Percentiles rank a stretch among this genome's conserved stretches.
Conservation (phyloP, 2,797 vertebrate species). For the Alectoris magna region DNA sequence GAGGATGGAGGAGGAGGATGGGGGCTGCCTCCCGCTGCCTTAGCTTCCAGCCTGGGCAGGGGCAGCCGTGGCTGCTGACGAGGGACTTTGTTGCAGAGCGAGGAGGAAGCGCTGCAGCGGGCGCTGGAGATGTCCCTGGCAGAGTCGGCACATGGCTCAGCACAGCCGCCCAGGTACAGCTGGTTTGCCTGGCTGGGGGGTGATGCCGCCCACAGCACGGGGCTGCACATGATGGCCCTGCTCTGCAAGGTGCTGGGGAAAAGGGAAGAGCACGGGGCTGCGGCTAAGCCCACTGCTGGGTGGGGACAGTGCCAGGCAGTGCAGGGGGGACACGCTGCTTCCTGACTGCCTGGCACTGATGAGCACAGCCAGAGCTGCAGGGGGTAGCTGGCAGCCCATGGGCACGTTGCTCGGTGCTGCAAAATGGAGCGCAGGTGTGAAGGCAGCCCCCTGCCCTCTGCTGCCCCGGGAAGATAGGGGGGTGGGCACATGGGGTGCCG, state of each 20-base stretch:
- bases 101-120: conserved; percentile 95
- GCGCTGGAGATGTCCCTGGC: conserved; percentile 95
- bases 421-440: neutral
- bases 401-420: neutral
- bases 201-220: neutral
- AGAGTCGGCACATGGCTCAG: conserved; percentile 77
- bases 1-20: too few species aligned
- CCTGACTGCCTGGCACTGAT: neutral
- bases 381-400: neutral
- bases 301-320: neutral
- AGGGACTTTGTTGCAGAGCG: conserved; percentile 82
- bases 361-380: rapidly evolving
- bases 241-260: neutral
- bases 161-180: conserved; percentile 52
- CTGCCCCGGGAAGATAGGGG: neutral
- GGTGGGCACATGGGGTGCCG: neutral
- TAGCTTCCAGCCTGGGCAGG: too few species aligned
- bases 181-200: neutral
- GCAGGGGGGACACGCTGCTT: neutral
- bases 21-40: too few species aligned
- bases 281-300: neutral
- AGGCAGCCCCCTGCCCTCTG: neutral
- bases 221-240: neutral
- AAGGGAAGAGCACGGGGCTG: neutral
- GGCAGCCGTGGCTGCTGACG: neutral